A percentile compares a stretch with the other conserved stretches of the same genome.
These are phyloP conservation scores for Synchiropus splendidus DNA, from an alignment of 2,113 vertebrate genomes.

Conservation along the genomic window DNA sequence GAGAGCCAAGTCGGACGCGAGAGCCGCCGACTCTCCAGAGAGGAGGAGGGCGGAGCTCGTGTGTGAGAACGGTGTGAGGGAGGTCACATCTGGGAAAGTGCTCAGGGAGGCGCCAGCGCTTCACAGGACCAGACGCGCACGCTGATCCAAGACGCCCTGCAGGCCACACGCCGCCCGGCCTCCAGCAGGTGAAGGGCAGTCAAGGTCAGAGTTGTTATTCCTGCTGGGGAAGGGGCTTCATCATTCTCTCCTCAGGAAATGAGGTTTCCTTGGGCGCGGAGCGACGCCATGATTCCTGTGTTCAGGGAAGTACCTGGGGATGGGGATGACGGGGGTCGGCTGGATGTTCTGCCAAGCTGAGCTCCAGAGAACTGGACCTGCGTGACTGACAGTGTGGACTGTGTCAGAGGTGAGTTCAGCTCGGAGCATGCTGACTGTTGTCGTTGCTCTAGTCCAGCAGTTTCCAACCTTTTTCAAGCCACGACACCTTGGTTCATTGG, in stretches of 20 bases:
- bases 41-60: no score
- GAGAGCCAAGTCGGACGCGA: constrained; percentile 8
- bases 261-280: constrained; percentile 31
- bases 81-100: no score
- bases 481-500: no score
- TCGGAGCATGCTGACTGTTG: no score
- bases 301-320: constrained; percentile 41
- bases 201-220: constrained; percentile 43
- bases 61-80: no score
- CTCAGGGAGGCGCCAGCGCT: no score
- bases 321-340: constrained; percentile 9
- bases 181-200: constrained; percentile 17
- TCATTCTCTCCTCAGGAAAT: constrained; percentile 48
- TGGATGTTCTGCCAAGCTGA: constrained; percentile 16
- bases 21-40: not conserved
- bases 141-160: no score
- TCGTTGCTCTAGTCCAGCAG: no score
- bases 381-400: constrained; percentile 7
- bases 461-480: no score
- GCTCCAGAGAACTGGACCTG: constrained; percentile 3
- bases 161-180: no score
- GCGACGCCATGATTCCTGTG: constrained; percentile 53
- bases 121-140: no score
- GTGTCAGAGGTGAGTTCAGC: constrained; percentile 15
- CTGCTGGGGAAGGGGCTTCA: constrained; percentile 14